Percentiles rank a stretch among this genome's conserved stretches.
These are phyloP conservation scores for Mobula birostris DNA, from an alignment of 2,113 vertebrate species.

Conservation along the genomic window DNA sequence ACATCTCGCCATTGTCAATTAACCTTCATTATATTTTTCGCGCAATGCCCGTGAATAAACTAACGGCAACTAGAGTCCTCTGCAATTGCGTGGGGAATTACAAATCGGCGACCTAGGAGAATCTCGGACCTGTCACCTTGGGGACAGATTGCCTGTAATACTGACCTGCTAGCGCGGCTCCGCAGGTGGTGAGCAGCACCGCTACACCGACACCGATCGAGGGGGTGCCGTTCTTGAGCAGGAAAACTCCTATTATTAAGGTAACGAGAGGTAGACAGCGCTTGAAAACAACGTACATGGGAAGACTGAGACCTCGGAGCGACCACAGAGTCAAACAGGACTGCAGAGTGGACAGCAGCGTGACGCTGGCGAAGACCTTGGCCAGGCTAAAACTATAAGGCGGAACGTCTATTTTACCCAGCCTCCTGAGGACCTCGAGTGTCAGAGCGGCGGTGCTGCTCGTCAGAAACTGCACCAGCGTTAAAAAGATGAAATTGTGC, in stretches of 20 bases:
- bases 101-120: background rate
- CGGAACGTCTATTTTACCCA: conserved; percentile 71
- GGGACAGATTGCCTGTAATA: background rate
- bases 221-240: conserved; percentile 78
- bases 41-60: background rate
- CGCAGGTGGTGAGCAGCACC: conserved; percentile 85
- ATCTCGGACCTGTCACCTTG: background rate
- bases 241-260: conserved; percentile 76
- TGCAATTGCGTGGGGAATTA: background rate
- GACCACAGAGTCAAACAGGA: conserved; percentile 91
- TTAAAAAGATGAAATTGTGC: conserved; percentile 80
- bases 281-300: conserved; percentile 97
- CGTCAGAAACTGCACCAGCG: conserved; percentile 85
- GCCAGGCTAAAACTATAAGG: conserved; percentile 72
- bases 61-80: background rate
- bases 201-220: conserved; percentile 75
- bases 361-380: conserved; percentile 77
- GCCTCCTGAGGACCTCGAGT: conserved; percentile 72
- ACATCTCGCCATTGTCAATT: background rate
- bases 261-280: conserved; percentile 91
- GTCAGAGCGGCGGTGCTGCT: conserved; percentile 75
- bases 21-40: background rate
- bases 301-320: conserved; percentile 84
- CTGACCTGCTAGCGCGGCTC: conserved; percentile 84
- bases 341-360: conserved; percentile 82